A percentile compares a stretch with the other conserved stretches of the same genome.
Evolutionary conservation across 2,888 invertebrate species (phyloP).

Genomic region (Pyrrhia umbra): DNA sequence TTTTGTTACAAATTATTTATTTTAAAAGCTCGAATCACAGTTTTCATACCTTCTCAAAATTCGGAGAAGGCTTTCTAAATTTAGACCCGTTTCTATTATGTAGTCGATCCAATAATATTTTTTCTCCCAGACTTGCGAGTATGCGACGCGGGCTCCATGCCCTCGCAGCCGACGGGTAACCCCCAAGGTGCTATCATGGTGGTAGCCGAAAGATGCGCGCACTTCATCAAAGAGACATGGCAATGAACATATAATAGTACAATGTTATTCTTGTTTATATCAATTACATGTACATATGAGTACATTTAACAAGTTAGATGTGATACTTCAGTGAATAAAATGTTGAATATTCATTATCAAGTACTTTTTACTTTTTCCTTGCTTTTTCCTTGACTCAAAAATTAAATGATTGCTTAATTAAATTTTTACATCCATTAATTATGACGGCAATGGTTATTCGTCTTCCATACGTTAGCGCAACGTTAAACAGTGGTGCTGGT

Average conservation of each 20-base stretch:
- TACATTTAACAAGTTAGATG: background rate
- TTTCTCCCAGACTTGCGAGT: constrained; percentile 85
- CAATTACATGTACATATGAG: background rate
- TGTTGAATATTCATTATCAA: constrained; percentile 33
- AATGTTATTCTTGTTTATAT: constrained; percentile 14
- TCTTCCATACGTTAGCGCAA: too few relatives aligned
- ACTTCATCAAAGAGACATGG: constrained; percentile 71
- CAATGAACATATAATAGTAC: constrained; percentile 3
- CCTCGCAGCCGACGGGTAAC: constrained; percentile 84
- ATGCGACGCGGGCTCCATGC: constrained; percentile 90
- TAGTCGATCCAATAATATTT: too few relatives aligned
- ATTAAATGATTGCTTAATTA: too few relatives aligned
- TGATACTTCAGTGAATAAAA: constrained; percentile 37
- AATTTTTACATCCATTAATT: too few relatives aligned
- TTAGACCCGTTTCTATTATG: too few relatives aligned
- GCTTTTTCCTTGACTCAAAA: background rate
- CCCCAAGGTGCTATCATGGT: constrained; percentile 90
- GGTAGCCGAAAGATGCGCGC: constrained; percentile 88
- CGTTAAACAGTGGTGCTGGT: too few relatives aligned
- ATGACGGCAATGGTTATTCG: too few relatives aligned
- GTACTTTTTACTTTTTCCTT: background rate
- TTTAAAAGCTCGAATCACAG: too few relatives aligned
- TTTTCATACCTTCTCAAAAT: too few relatives aligned
- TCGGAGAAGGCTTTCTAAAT: too few relatives aligned
- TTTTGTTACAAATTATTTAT: too few relatives aligned